Evolutionary conservation across 1,140 invertebrate species (phyloP), one percentile per base, ranked within the genome.

Genomic region (Eufriesea mexicana): DNA sequence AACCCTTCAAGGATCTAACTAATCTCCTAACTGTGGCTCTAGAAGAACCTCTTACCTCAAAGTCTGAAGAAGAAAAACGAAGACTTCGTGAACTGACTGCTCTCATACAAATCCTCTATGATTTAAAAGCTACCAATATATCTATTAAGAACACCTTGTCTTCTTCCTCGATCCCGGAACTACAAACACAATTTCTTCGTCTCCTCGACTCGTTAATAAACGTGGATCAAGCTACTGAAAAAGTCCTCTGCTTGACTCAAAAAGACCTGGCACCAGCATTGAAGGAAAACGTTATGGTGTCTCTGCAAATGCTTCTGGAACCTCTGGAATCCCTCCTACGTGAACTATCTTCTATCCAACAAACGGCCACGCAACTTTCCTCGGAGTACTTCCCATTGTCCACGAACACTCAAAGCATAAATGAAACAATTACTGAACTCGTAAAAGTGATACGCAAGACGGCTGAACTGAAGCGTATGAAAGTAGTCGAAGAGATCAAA

Each of bases 61-160:
- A 86, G 67, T 81, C 85, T 5, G 83, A 90, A 25, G 87, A 90
- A 61, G 79, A 87, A 23, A 89, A 84, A 45, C 82, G 82, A 18
- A 85, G 85, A 54, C 67, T 86, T 47, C 84, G 77, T 70, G 83
- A 81, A 70, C 45, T 84, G 16, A 87, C 82, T 23, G 84, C 84
- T 0, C 57, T 89, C 51, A 64, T 89, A 45, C 87, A 89, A 70
- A 88, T 83, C 54, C 62, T 89, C 2, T 73, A 85, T 23, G 87
- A 88, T 45, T 47, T 89, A 28, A 80, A 83, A 70, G 78, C 81
- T 8, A 79, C 84, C 0, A 80, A 64, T 42, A 16, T n/a, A 20
- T 84, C 83, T 7, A 64, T 86, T 51, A 20, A 18, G 42, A 73
- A 62, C 0, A 55, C 47, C 0, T 23, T 67, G 45, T 61, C 49